Evolutionary conservation across 1,140 invertebrate species (phyloP).

Genomic region (Geopemphigus sp.): DNA sequence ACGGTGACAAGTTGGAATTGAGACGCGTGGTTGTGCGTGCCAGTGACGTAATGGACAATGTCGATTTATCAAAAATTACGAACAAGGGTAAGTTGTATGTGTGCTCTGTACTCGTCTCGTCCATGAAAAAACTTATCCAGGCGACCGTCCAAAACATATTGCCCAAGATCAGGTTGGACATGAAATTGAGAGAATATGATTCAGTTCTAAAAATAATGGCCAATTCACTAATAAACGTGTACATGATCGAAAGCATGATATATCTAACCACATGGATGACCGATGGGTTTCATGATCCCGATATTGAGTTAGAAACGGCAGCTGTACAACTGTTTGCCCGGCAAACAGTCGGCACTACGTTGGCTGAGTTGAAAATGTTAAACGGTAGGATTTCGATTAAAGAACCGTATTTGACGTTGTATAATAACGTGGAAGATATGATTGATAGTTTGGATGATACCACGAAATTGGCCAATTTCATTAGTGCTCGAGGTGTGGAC

Average conservation of each 20-base stretch:
- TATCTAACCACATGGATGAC: conserved; percentile 51
- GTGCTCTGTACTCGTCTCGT: neutral
- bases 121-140: conserved; percentile 1
- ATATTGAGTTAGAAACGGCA: conserved; percentile 73
- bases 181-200: conserved; percentile 47
- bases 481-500: conserved; percentile 2
- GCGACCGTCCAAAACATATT: conserved; percentile 4
- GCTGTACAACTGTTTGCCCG: conserved; percentile 68
- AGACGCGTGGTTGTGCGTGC: neutral
- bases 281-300: conserved; percentile 63
- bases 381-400: conserved; percentile 24
- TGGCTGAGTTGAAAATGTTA: conserved; percentile 22
- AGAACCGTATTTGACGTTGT: neutral
- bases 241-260: conserved; percentile 53
- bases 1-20: neutral
- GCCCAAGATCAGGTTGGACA: conserved; percentile 33
- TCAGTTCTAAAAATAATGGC: conserved; percentile 48
- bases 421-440: conserved; percentile 24
- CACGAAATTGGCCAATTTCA: conserved; percentile 9
- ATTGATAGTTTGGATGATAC: conserved; percentile 1
- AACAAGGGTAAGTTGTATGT: conserved; percentile 8
- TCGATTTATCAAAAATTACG: conserved; percentile 4
- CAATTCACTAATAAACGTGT: conserved; percentile 50
- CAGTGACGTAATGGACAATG: conserved; percentile 1
- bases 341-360: neutral